A percentile compares a stretch with the other conserved stretches of the same genome.
Conservation (phyloP, 2,888 invertebrate species). For the Cheilosia scutellata region DNA sequence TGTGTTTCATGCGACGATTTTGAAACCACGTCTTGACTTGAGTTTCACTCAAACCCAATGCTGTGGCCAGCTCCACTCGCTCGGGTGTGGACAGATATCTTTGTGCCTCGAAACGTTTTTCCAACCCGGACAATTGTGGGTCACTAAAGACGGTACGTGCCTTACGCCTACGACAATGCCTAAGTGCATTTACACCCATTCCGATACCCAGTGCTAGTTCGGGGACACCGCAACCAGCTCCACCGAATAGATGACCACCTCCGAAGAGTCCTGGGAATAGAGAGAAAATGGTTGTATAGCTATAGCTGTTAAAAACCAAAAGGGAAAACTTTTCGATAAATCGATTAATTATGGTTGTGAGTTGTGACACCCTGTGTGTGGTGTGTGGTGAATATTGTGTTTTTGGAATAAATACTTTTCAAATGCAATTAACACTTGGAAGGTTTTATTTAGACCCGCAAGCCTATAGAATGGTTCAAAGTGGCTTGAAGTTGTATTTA, state of each 20-base stretch:
- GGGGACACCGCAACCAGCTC: slow-evolving; percentile 81
- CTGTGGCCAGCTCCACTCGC: slow-evolving; percentile 96
- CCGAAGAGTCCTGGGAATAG: slow-evolving; percentile 82
- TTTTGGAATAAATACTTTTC: slow-evolving; percentile 42
- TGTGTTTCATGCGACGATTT: slow-evolving; percentile 98
- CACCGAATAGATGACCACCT: slow-evolving; percentile 83
- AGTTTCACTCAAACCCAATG: slow-evolving; percentile 96
- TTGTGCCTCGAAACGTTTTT: slow-evolving; percentile 97
- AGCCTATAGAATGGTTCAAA: too few relatives aligned
- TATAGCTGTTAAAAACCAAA: slow-evolving; percentile 52
- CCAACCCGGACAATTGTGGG: slow-evolving; percentile 93
- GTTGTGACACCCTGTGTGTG: slow-evolving; percentile 48
- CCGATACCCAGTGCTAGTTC: slow-evolving; percentile 83
- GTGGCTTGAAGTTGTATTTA: too few relatives aligned
- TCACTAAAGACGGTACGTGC: slow-evolving; percentile 97
- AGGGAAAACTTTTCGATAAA: slow-evolving; percentile 66
- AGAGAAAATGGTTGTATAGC: slow-evolving; percentile 10
- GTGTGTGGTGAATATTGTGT: slow-evolving; percentile 53
- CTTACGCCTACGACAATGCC: slow-evolving; percentile 97
- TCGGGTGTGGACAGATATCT: slow-evolving; percentile 98
- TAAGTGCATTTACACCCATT: slow-evolving; percentile 87
- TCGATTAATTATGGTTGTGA: slow-evolving; percentile 69
- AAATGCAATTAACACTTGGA: slow-evolving; percentile 62
- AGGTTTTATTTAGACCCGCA: neutral
- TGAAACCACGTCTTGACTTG: slow-evolving; percentile 99